Percentiles rank a stretch among this genome's conserved stretches.
Conservation (phyloP, 2,888 invertebrate genomes). For the Rugalucina vietnamica region DNA sequence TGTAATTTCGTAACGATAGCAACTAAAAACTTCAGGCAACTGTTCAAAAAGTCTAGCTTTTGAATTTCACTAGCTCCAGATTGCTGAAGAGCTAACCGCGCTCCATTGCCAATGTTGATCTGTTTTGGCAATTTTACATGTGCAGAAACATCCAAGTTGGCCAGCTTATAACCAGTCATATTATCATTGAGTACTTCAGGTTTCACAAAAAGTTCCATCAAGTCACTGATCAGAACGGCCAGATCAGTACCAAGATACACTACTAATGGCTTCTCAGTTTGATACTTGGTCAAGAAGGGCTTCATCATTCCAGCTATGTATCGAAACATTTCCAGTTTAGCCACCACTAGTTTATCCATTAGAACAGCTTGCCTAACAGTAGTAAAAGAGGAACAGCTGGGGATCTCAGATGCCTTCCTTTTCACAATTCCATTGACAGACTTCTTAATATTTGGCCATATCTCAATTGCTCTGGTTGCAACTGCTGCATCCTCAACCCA, state of each 20-base stretch:
- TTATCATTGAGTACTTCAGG: background rate
- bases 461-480: conserved; percentile 43
- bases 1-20: conserved; percentile 2
- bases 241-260: background rate
- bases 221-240: background rate
- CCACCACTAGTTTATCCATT: background rate
- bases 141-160: background rate
- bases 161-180: background rate
- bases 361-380: background rate
- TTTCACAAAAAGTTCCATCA: conserved; percentile 3
- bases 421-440: background rate
- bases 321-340: background rate
- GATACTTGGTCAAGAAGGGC: conserved; percentile 8
- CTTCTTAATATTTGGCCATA: conserved; percentile 10
- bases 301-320: conserved; percentile 3
- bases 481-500: conserved; percentile 46
- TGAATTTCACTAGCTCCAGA: conserved; percentile 2
- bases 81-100: background rate
- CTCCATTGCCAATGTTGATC: conserved; percentile 2
- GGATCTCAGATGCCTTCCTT: background rate
- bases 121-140: background rate
- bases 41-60: background rate
- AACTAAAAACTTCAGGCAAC: background rate
- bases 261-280: conserved; percentile 1
- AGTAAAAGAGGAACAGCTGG: conserved; percentile 5